Percentiles rank a stretch among this genome's conserved stretches.
These are phyloP conservation scores for Urechis unicinctus DNA, from an alignment of 2,888 invertebrate genomes.

Conservation along the genomic window DNA sequence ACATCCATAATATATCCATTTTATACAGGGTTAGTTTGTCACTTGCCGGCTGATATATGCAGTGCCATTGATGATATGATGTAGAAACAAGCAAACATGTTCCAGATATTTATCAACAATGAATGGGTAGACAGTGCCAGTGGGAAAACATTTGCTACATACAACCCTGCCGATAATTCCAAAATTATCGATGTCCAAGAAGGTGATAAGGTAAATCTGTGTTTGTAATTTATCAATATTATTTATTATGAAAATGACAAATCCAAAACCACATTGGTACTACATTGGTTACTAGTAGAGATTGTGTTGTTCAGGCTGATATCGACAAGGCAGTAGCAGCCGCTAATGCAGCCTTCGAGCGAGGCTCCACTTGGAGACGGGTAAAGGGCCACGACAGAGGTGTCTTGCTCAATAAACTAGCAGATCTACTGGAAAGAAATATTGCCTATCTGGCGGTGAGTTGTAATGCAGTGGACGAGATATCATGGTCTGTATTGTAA, in stretches of 20 bases:
- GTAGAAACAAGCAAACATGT: too few species aligned
- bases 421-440: background rate
- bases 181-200: background rate
- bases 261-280: too few species aligned
- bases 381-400: background rate
- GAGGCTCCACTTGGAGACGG: background rate
- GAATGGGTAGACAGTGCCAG: slow-evolving; percentile 1
- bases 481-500: too few species aligned
- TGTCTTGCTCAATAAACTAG: background rate
- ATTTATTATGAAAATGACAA: too few species aligned
- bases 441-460: too few species aligned
- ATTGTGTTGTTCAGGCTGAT: background rate
- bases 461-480: too few species aligned
- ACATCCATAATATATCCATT: too few species aligned
- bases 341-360: background rate
- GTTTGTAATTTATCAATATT: too few species aligned
- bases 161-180: background rate
- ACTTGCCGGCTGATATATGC: too few species aligned
- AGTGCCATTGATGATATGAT: too few species aligned
- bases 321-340: background rate
- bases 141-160: background rate
- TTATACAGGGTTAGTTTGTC: too few species aligned
- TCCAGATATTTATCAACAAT: slow-evolving; percentile 7
- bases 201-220: slow-evolving; percentile 1
- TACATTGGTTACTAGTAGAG: too few species aligned